phyloP scores from a whole-genome alignment of 2,888 invertebrate genomes.

The Scelioninae gen. 2 region DNA sequence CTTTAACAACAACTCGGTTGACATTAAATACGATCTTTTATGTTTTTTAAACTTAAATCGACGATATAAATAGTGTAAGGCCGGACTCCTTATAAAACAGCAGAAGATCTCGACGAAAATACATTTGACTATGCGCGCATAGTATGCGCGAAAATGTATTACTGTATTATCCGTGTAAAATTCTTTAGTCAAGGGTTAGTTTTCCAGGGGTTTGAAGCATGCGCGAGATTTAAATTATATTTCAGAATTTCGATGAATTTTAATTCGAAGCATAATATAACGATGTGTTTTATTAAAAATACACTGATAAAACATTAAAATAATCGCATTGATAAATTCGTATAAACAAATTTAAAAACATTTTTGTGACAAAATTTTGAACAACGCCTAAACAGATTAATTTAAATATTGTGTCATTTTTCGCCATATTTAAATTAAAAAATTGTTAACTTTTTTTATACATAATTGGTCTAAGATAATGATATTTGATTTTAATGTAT shows the following conservation, averaged over 20 bases:
- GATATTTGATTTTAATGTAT: no score
- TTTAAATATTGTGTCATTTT: no score
- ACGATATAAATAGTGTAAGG: neutral
- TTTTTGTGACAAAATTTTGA: no score
- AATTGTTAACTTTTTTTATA: no score
- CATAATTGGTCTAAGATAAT: no score
- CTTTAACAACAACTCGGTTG: no score
- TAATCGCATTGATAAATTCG: no score
- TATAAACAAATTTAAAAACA: no score
- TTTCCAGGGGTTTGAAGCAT: conserved; percentile 12
- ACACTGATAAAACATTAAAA: neutral
- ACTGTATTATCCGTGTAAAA: neutral
- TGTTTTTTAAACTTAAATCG: conserved; percentile 1
- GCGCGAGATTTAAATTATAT: conserved; percentile 20
- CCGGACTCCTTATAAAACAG: conserved; percentile 15
- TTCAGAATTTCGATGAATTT: neutral
- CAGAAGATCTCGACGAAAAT: conserved; percentile 23
- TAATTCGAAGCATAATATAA: no score
- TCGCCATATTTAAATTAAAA: no score
- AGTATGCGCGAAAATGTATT: neutral
- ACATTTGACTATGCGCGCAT: conserved; percentile 43
- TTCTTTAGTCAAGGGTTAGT: conserved; percentile 15
- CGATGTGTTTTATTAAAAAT: neutral
- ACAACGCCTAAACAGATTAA: no score
- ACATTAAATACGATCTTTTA: neutral